Conservation (phyloP, 1,140 invertebrate genomes). For the Trialeurodes vaporariorum region DNA sequence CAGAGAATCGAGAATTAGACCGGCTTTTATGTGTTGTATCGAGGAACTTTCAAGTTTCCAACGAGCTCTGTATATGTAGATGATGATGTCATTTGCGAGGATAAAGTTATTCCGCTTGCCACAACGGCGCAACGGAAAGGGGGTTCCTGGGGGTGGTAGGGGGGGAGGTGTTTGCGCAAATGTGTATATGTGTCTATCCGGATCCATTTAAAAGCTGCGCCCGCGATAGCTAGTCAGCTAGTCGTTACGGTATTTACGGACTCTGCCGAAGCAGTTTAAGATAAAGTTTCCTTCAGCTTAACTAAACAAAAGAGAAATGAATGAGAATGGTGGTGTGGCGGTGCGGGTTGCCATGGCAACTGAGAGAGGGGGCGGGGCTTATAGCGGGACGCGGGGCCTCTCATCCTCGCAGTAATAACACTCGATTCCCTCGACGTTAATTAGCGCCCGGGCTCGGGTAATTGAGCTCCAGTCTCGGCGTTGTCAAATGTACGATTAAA, state of each 20-base stretch:
- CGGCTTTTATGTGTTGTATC: no score
- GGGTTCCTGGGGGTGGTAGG: no score
- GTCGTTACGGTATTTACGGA: neutral
- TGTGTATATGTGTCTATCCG: neutral
- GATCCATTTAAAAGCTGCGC: neutral
- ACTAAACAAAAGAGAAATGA: neutral
- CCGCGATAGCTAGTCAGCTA: no score
- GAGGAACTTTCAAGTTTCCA: no score
- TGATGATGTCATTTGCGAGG: neutral
- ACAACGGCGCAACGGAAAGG: neutral
- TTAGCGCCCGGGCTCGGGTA: neutral
- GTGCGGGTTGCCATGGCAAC: neutral
- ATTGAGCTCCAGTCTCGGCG: neutral
- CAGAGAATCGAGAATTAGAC: no score
- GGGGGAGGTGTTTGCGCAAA: neutral
- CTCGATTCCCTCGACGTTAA: neutral
- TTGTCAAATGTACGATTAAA: no score
- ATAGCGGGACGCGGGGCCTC: no score
- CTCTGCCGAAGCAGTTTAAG: neutral
- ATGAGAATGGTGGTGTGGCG: neutral
- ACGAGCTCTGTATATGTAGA: no score
- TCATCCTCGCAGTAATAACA: neutral
- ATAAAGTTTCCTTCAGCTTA: neutral
- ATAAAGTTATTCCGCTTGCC: neutral
- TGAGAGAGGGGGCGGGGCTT: neutral